Base-by-base conservation (phyloP, 2,113 vertebrate species). In the Zosterops lateralis region DNA sequence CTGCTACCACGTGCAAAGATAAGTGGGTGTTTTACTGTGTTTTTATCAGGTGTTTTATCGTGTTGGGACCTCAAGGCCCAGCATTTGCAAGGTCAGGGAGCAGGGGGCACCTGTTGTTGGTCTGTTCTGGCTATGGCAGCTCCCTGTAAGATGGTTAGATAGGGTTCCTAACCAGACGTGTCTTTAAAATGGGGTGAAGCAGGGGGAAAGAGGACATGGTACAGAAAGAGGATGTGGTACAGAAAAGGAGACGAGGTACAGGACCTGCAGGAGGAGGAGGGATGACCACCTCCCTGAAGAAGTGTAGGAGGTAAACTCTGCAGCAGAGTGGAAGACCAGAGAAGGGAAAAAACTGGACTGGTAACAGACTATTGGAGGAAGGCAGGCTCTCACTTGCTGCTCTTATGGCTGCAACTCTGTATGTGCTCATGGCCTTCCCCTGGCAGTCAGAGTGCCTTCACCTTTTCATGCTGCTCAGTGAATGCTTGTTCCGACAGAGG, bases 401-500 rank as follows among this genome's bases (percentile, higher is more conserved):
- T 88, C 34, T 50, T 58, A 28, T 0, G 0, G 22, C 40, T 54
- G 5, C 57, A 56, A 8, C 34, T 38, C 47, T 21, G 7, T 38
- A 6, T 0, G 0, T 54, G 34, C 26, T 50, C 8, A 0, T 19
- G n/a, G 54, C 44, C 48, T 75, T 74, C 28, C 48, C 25, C 11
- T 38, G 66, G n/a, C 48, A 58, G 12, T 58, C 42, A 15, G 42
- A 45, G 1, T 28, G 29, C 18, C 44, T 78, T 66, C 61, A 14
- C 0, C 24, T 7, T 29, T 80, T 36, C 31, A 29, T 0, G 0
- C 48, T 54, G 79, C 83, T 88, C 22, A 84, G 83, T 74, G 34
- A 8, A 2, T 1, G 17, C 44, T 62, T 34, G 10, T 45, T 74
- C 0, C 0, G 56, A 62, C 31, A 29, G 54, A 76, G 47, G 9